Evolutionary conservation across 2,113 vertebrate genomes (phyloP), one percentile per base, ranked within the genome.

Genomic region (Paraplagusia blochii): DNA sequence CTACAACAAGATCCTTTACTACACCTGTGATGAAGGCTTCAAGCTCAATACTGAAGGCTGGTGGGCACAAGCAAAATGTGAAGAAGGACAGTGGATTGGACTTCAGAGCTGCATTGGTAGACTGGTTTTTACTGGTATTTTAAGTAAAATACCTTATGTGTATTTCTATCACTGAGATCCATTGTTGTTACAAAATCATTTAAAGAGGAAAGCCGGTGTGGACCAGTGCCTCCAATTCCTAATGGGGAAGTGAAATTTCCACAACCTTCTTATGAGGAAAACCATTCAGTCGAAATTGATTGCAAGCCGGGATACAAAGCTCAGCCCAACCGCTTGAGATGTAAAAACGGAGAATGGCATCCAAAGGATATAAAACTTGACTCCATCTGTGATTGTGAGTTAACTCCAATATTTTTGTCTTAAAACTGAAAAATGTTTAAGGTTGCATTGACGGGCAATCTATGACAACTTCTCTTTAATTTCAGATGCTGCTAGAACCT

Each of bases 41-140:
- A 87, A 79, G 72, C 46, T 15, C 50, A 14, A 1, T 11, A 40
- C 0, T 16, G 45, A 72, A 13, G 56, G 63, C 36, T 85, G 83
- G 85, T 87, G 83, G 88, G 51, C 19, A 44, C 15, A 34, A 45
- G 51, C 66, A 9, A 54, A 0, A 10, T 89, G 88, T 63, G 0
- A 0, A 4, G 0, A 9, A 0, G 9, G 19, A 0, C 0, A 0
- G 36, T 71, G 51, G 71, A 12, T 38, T 39, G 8, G 1, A 48
- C 4, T 39, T 6, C 1, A 46, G 12, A 0, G 0, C 9, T 88
- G 88, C 74, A 82, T 87, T 14, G 58, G 86, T 89, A 85, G 33
- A 1, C 22, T 29, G 2, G 22, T 29, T 4, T 29, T 29, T 29
- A 29, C 22, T 29, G 2, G 22, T 29, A 29, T 29, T 4, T 29